These are phyloP conservation scores for Halcyon badia DNA, from an alignment of 2,797 vertebrate genomes.

Conservation along the genomic window DNA sequence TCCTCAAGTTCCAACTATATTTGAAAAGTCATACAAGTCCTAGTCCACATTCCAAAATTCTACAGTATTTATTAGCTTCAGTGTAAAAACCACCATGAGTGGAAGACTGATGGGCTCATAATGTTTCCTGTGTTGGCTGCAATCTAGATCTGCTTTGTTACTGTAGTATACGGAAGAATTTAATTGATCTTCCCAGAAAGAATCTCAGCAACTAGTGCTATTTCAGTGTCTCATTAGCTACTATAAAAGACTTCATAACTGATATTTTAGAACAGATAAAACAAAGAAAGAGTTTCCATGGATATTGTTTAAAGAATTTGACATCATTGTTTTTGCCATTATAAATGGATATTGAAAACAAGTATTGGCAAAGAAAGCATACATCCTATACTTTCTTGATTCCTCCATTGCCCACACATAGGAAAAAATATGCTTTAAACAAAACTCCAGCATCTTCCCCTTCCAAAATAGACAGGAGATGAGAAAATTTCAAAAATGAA, in stretches of 20 bases:
- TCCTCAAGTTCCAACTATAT: constrained; percentile 32
- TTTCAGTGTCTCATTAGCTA: constrained; percentile 17
- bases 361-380: not conserved
- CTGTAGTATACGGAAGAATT: not conserved
- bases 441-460: not conserved
- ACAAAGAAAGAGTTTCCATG: constrained; percentile 5
- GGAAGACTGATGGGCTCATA: not conserved
- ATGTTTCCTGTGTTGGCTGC: not conserved
- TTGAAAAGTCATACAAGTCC: not conserved
- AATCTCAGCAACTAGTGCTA: not conserved
- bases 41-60: not conserved
- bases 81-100: not conserved
- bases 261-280: constrained; percentile 1
- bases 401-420: not conserved
- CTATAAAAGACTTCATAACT: constrained; percentile 20
- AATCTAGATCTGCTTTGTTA: not conserved
- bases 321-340: not conserved
- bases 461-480: not conserved
- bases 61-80: constrained; percentile 7
- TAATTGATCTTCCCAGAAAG: not conserved
- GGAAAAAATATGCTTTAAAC: not conserved
- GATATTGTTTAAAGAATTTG: constrained; percentile 2
- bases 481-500: not conserved
- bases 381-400: not conserved
- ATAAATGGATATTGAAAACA: not conserved